A percentile compares a stretch with the other conserved stretches of the same genome.
These are phyloP conservation scores for Dryobates pubescens DNA, from an alignment of 2,797 vertebrate genomes.

Conservation along the genomic window DNA sequence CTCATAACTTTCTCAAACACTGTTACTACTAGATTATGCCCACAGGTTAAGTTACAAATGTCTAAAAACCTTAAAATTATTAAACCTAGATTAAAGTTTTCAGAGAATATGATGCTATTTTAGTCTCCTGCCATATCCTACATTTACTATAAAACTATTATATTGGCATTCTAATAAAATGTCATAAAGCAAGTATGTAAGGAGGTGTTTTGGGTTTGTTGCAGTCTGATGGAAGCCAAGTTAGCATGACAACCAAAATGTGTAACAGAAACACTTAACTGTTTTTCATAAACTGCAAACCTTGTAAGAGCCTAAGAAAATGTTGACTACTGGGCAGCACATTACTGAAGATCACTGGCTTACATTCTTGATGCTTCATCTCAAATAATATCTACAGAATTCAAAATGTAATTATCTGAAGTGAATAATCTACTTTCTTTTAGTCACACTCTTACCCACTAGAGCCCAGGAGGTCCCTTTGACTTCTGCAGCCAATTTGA, in stretches of 20 bases:
- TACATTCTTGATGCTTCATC: conserved; percentile 8
- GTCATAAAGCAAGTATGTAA: conserved; percentile 86
- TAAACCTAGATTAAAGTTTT: conserved; percentile 82
- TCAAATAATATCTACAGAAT: neutral
- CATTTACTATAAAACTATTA: conserved; percentile 81
- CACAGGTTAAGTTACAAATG: conserved; percentile 80
- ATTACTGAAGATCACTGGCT: conserved; percentile 9
- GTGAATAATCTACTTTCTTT: neutral
- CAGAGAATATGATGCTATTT: conserved; percentile 83
- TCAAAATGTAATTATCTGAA: neutral
- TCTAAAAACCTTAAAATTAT: conserved; percentile 82
- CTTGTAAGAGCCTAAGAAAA: conserved; percentile 56
- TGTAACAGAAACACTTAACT: conserved; percentile 81
- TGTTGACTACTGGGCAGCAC: conserved; percentile 49
- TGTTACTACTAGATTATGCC: conserved; percentile 81
- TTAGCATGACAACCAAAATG: conserved; percentile 82
- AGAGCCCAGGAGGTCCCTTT: neutral
- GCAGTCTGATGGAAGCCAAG: conserved; percentile 77
- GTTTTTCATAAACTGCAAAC: conserved; percentile 75
- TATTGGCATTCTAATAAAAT: conserved; percentile 83
- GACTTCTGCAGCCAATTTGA: neutral
- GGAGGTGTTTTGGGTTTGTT: conserved; percentile 85
- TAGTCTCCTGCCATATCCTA: conserved; percentile 83
- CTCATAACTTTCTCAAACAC: conserved; percentile 77
- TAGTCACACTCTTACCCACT: neutral